Evolutionary conservation across 2,888 invertebrate genomes (phyloP).

Genomic region (Helicoverpa assulta): DNA sequence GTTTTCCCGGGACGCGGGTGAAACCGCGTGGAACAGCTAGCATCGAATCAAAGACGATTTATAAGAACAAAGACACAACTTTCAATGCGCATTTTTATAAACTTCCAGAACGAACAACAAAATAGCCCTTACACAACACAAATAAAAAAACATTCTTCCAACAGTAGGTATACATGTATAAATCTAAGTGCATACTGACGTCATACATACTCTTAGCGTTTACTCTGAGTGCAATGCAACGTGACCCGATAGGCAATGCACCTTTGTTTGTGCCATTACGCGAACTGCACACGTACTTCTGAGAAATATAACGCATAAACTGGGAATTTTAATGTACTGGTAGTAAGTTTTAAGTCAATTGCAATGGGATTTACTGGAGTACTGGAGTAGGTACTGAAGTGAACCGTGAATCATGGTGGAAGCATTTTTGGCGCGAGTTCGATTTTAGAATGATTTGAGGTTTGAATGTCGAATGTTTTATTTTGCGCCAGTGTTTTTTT

Average conservation of each 20-base stretch:
- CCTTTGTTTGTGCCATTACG: conserved; percentile 56
- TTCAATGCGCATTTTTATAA: no score
- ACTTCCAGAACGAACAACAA: background rate
- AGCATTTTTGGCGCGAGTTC: conserved; percentile 34
- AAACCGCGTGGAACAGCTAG: no score
- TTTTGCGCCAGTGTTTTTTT: background rate
- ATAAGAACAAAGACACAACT: no score
- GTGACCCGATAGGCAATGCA: conserved; percentile 61
- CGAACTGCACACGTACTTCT: conserved; percentile 58
- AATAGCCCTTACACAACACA: background rate
- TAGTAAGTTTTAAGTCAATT: conserved; percentile 45
- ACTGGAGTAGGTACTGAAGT: background rate
- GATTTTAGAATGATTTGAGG: conserved; percentile 1
- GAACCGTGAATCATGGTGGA: conserved; percentile 40
- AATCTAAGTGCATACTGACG: conserved; percentile 31
- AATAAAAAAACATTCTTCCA: conserved; percentile 6
- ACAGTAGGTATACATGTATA: conserved; percentile 9
- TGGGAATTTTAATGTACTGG: conserved; percentile 46
- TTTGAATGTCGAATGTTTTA: background rate
- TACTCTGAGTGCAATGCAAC: conserved; percentile 53
- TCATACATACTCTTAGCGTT: conserved; percentile 47
- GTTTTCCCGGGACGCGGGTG: no score
- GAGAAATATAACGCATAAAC: conserved; percentile 57
- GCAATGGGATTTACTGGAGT: conserved; percentile 28
- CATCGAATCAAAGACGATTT: no score